Base-by-base conservation (phyloP, 1,140 invertebrate genomes). In the Rhynchophorus ferrugineus region DNA sequence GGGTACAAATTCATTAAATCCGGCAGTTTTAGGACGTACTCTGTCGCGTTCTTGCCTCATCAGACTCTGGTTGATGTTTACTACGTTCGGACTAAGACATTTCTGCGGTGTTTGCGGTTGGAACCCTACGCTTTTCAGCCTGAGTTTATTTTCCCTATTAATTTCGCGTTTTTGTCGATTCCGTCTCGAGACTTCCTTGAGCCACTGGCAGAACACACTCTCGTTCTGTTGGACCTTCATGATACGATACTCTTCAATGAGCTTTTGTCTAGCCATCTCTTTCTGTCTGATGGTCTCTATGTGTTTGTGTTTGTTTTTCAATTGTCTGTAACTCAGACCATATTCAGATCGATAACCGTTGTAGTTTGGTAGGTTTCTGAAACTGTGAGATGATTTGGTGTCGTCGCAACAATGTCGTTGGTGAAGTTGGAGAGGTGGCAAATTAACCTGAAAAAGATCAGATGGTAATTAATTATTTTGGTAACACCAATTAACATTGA, bases 181-280 rank as follows among this genome's bases (percentile, higher is more conserved):
- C 24, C 68, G 43, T 14, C 44, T 60, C 0, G 63, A 46, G 3
- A 70, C 57, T 24, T 65, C 59, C 48, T 61, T 64, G 45, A 70
- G 58, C 68, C 68, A 70, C 29, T 67, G 58, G 9, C 57, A 60
- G 44, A 69, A 70, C 20, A 69, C 64, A 50, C 58, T 49, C 56
- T 70, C 68, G 57, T 70, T 70, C 44, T 67, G 60, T 46, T 66
- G 58, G 13, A 63, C 59, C 41, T 61, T 67, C 41, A 63, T 52
- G 3, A 56, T 44, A 33, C 58, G 56, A 43, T 63, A 66, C 36
- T 67, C 63, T 21, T 64, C 60, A 3, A 65, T 54, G n/a, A 64
- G 36, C 41, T 59, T 36, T 58, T 61, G 54, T 17, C 62, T 54
- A 41, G 56, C 60, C 22, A 61, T 47, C 49, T 63, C 60, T 39